Conservation (phyloP, 1,140 invertebrate genomes). For the Acromyrmex echinatior region DNA sequence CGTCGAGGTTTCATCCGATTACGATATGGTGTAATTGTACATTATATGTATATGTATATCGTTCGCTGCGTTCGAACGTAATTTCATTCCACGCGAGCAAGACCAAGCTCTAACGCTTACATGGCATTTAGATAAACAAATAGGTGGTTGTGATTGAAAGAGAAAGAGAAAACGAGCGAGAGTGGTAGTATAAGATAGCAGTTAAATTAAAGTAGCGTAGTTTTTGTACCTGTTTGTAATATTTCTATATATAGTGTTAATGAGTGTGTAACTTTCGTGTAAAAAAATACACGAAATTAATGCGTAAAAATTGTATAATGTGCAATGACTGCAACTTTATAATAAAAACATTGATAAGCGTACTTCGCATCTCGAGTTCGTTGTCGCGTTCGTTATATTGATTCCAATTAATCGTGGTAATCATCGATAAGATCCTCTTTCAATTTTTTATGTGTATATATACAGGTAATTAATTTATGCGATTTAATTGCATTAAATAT, state of each 20-base stretch:
- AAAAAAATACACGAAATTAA: conserved; percentile 73
- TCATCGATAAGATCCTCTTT: neutral
- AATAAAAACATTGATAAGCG: conserved; percentile 78
- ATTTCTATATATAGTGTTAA: conserved; percentile 80
- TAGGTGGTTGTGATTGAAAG: conserved; percentile 1
- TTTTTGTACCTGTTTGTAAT: conserved; percentile 85
- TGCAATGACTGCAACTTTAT: conserved; percentile 80
- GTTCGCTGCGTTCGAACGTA: conserved; percentile 33
- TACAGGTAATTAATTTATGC: neutral
- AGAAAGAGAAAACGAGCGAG: neutral
- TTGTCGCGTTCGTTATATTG: neutral
- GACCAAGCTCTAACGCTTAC: conserved; percentile 41
- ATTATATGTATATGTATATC: conserved; percentile 12
- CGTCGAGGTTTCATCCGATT: neutral
- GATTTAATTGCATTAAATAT: conserved; percentile 3
- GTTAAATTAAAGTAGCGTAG: conserved; percentile 74
- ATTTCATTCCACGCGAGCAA: conserved; percentile 42
- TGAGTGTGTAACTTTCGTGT: conserved; percentile 75
- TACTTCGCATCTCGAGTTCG: neutral
- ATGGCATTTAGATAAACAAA: conserved; percentile 36
- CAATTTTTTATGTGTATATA: neutral
- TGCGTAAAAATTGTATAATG: conserved; percentile 80
- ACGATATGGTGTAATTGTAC: neutral
- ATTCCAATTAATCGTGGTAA: neutral
- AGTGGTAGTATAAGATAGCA: conserved; percentile 56